Evolutionary conservation across 1,140 invertebrate genomes (phyloP).

Genomic region (Drosophila insularis): DNA sequence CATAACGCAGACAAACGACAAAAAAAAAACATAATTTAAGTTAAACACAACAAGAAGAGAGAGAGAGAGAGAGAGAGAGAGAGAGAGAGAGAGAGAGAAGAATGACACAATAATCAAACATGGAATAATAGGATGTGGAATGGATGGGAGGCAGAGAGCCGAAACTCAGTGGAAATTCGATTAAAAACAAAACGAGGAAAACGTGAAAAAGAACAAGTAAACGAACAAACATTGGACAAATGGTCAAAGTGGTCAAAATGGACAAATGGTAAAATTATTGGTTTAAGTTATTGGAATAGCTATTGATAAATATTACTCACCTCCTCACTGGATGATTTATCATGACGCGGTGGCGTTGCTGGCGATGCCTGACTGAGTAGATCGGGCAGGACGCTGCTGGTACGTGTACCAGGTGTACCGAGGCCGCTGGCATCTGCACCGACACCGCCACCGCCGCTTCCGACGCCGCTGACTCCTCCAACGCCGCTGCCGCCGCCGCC

Average conservation of each 20-base stretch:
- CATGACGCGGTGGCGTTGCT: conserved; percentile 92
- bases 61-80: background rate
- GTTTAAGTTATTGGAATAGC: conserved; percentile 16
- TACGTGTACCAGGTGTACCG: conserved; percentile 89
- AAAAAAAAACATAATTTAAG: conserved; percentile 18
- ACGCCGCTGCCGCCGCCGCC: conserved; percentile 82
- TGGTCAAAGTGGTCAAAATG: background rate
- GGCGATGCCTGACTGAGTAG: conserved; percentile 93
- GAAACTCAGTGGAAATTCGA: conserved; percentile 66
- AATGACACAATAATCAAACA: conserved; percentile 37
- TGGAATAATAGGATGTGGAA: background rate
- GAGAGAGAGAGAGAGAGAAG: no score
- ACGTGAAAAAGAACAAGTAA: conserved; percentile 7
- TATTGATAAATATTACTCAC: conserved; percentile 84
- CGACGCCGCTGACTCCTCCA: conserved; percentile 85
- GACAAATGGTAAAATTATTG: background rate
- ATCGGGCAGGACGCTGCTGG: conserved; percentile 96
- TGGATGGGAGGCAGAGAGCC: conserved; percentile 41
- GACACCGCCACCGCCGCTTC: conserved; percentile 82
- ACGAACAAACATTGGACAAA: conserved; percentile 2
- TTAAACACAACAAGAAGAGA: conserved; percentile 36
- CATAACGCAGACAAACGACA: conserved; percentile 23
- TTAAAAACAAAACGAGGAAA: conserved; percentile 30
- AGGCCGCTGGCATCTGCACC: conserved; percentile 85
- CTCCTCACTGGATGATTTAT: conserved; percentile 97